phyloP scores from a whole-genome alignment of 2,888 invertebrate genomes.

The Cerceris rybyensis region DNA sequence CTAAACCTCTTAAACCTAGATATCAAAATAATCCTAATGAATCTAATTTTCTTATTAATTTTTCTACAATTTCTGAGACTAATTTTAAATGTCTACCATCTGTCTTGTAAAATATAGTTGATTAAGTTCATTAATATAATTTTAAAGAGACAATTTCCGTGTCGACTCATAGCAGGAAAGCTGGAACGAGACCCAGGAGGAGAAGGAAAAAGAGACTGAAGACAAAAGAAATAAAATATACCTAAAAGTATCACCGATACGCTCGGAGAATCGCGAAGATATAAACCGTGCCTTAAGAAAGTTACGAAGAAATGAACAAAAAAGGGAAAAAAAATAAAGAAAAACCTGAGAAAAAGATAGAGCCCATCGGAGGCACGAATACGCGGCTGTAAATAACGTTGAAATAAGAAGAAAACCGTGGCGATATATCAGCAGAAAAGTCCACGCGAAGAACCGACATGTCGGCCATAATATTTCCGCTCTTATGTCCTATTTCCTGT shows the following conservation, averaged over 20 bases:
- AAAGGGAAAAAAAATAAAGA: neutral
- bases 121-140: neutral
- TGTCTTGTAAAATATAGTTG: too few relatives aligned
- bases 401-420: conserved; percentile 53
- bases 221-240: neutral
- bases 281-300: neutral
- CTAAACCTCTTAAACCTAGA: too few relatives aligned
- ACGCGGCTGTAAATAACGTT: conserved; percentile 60
- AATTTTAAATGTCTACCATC: too few relatives aligned
- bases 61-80: too few relatives aligned
- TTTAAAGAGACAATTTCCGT: neutral
- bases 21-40: too few relatives aligned
- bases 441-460: conserved; percentile 49
- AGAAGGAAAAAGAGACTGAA: neutral
- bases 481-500: conserved; percentile 28
- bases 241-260: neutral
- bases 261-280: neutral
- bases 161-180: neutral
- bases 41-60: too few relatives aligned
- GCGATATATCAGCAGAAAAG: conserved; percentile 60
- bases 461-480: conserved; percentile 56
- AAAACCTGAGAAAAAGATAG: conserved; percentile 12
- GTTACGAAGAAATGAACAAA: conserved; percentile 19
- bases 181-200: neutral
- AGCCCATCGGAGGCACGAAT: neutral